Evolutionary conservation across 2,888 invertebrate species (phyloP).

Genomic region (Thysanoteuthis rhombus): DNA sequence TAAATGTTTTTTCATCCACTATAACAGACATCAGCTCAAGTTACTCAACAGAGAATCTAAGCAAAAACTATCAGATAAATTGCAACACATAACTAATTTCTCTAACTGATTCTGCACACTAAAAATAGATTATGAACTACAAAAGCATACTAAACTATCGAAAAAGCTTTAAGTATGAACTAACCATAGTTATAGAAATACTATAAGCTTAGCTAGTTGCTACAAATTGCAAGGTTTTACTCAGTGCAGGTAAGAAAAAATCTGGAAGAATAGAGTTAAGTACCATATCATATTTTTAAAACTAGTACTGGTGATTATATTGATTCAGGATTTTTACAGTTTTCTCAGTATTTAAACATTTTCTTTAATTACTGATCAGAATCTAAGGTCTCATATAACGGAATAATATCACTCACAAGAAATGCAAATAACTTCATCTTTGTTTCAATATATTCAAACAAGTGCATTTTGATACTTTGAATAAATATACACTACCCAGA

Average conservation of each 20-base stretch:
- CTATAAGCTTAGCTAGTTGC: neutral
- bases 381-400: neutral
- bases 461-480: no score
- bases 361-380: neutral
- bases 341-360: neutral
- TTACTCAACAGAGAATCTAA: neutral
- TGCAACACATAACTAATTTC: neutral
- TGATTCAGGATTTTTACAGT: neutral
- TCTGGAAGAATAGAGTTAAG: neutral
- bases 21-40: neutral
- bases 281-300: neutral
- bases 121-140: neutral
- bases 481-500: no score
- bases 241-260: neutral
- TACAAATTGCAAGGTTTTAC: neutral
- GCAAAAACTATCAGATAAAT: neutral
- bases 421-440: neutral
- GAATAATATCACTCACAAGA: neutral
- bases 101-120: neutral
- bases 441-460: no score
- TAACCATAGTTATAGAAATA: neutral
- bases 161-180: neutral
- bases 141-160: neutral
- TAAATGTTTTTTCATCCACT: neutral
- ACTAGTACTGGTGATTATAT: neutral